Base-by-base conservation (phyloP, 2,888 invertebrate genomes). In the Eretmocerus hayati region DNA sequence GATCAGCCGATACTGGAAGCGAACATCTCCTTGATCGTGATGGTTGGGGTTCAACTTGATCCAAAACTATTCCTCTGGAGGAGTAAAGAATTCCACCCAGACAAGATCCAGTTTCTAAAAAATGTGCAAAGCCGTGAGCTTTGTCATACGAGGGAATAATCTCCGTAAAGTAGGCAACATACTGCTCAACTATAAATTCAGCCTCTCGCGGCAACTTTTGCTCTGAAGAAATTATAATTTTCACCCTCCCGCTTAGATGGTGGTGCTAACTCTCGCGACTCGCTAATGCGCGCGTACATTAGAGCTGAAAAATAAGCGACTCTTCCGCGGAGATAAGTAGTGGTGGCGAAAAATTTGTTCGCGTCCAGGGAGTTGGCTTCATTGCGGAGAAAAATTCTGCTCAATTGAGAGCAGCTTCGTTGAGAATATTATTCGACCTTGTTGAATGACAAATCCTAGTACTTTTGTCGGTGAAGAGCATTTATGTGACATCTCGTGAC, bases 211-310 rank as follows among this genome's bases (percentile, higher is more conserved):
- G 5, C 21, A 6, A 46, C 35, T 35, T 40, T 52, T 56, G 52
- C 51, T 49, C 46, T 46, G 50, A 36, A 40, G 46, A 58, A 58
- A 56, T 56, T 53, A 56, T 56, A 56, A 56, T 58, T 58, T 56
- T 57, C 54, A 21, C 46, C 41, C 51, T 50, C 53, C 52, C 46
- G 30, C 38, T 48, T 47, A 52, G 53, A 45, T 53, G 46, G 54
- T 53, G 42, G 50, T 52, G 11, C 8, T 11, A 26, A 9, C 26
- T 26, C 52, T 55, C 42, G 33, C 52, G 51, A 53, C 48, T 54
- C 56, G 48, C 54, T 57, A 57, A 58, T 56, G 58, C 54, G 57
- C 50, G 50, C 55, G 46, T 50, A 52, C 58, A 58, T 58, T 57
- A 56, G 53, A 50, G 43, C 43, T 52, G 56, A 56, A 54, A 57